Evolutionary conservation across 2,797 vertebrate genomes (phyloP), one percentile per base, ranked within the genome.

Genomic region (Crax fasciolata): DNA sequence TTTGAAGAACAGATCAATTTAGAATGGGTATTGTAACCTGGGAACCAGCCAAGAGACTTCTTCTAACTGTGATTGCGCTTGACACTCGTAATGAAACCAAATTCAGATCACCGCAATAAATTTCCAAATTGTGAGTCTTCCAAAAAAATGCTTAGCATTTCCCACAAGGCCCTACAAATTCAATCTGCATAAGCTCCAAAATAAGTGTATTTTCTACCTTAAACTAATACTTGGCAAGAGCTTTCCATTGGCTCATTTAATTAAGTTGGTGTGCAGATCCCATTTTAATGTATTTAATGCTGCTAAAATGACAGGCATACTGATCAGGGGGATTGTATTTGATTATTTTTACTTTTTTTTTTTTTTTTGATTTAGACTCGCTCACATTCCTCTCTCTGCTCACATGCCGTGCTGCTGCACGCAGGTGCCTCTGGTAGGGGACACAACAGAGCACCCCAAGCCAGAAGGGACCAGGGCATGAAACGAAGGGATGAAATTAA

Each of bases 121-220:
- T 87, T 96, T 87, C 82, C 70, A 78, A 96, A 93, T 82, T 43
- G n/a, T 38, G 89, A 96, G 68, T 66, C 79, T 91, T 93, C 52
- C 4, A 66, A 75, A 82, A 82, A 88, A 93, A 62, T 23, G 19
- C 43, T 66, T 68, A 44, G 54, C 73, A 51, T 95, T 95, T 94
- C 95, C 96, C 96, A 95, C 89, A 93, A 95, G 92, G 74, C 93
- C 78, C 68, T 84, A 88, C 89, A 92, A 73, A 93, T 89, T 88
- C 89, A 94, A 83, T 97, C 97, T 96, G 97, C 93, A 94, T 97
- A 96, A 94, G 82, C 89, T 95, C 90, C 91, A 94, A 95, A 95
- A 95, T 94, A 95, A 96, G 93, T 91, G 83, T 74, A 30, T 72
- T 97, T 97, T 89, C 89, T 95, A 96, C 96, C 94, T 97, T 96